Percentiles rank a stretch among this genome's conserved stretches.
These are phyloP conservation scores for Ormyrus rosae DNA, from an alignment of 2,888 invertebrate genomes.

Conservation along the genomic window DNA sequence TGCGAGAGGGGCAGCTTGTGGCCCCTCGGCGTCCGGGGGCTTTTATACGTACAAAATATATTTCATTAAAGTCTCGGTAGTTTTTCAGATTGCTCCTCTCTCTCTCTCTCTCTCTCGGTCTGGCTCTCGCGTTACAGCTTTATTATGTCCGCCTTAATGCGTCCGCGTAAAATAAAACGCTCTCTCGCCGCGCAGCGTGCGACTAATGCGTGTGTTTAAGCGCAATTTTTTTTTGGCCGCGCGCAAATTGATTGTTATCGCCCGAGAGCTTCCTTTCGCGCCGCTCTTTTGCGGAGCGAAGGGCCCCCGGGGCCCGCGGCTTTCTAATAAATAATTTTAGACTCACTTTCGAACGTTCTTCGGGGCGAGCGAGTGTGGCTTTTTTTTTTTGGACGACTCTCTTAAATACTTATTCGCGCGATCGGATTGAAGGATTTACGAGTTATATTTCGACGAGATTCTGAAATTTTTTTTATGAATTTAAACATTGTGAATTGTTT, in stretches of 20 bases:
- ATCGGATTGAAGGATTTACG: too few relatives aligned
- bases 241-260: slow-evolving; percentile 22
- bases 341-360: too few relatives aligned
- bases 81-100: slow-evolving; percentile 47
- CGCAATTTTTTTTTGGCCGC: slow-evolving; percentile 8
- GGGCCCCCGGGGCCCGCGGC: too few relatives aligned
- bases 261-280: too few relatives aligned
- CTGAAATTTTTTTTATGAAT: too few relatives aligned
- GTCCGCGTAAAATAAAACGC: slow-evolving; percentile 20
- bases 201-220: slow-evolving; percentile 20
- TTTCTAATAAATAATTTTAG: too few relatives aligned
- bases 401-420: too few relatives aligned
- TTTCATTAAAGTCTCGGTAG: slow-evolving; percentile 49
- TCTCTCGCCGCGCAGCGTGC: background rate
- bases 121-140: slow-evolving; percentile 44
- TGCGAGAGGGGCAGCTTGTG: background rate
- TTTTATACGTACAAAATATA: slow-evolving; percentile 34
- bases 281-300: too few relatives aligned
- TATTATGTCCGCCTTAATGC: slow-evolving; percentile 44
- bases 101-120: slow-evolving; percentile 7
- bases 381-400: too few relatives aligned
- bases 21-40: slow-evolving; percentile 35
- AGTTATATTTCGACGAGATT: too few relatives aligned
- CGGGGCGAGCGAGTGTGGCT: too few relatives aligned
- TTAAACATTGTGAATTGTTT: too few relatives aligned